Base-by-base conservation (phyloP, 2,888 invertebrate species). In the Dyspetes luteomarginatus region DNA sequence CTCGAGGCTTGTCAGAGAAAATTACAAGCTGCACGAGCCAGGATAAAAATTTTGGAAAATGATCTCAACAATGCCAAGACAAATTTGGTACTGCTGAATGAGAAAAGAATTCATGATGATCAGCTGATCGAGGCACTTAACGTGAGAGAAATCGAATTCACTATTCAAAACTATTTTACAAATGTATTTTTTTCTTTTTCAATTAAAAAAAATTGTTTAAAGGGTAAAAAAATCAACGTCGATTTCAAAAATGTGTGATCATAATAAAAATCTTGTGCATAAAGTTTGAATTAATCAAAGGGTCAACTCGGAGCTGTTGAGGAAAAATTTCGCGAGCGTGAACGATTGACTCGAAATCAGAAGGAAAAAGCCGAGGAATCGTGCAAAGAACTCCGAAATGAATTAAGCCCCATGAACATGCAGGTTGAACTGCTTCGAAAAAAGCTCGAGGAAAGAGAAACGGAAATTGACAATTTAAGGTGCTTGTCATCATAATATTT, bases 1-100 rank as follows among this genome's bases (percentile, higher is more conserved):
- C 92, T 95, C 78, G 94, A 94, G 24, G 94, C 94, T 0, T 89
- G 94, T 4, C 95, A 94, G 84, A 94, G 93, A 78, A 96, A 95
- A 88, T 88, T 95, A 0, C 95, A 95, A n/a, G 95, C 94, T 0
- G 92, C 94, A 0, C 95, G 94, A 89, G 95, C 96, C 30, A 94
- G 97, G 84, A 94, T 95, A 76, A 94, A 94, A 87, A 95, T 95
- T 65, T 91, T 97, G 22, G 95, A 95, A 85, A 94, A 94, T 74
- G 96, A 97, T 80, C 90, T 94, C 12, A 92, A 92, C 0, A 92
- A 92, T 0, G 91, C 94, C 30, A 94, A 95, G 87, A 93, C 93
- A 41, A 95, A 95, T 85, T 92, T 95, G 80, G 92, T 93, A 45
- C 93, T 94, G 0, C 90, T 95, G 78, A 93, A 94, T 26, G 95